Evolutionary conservation across 2,888 invertebrate species (phyloP).

Genomic region (Brachypalpus laphriformis): DNA sequence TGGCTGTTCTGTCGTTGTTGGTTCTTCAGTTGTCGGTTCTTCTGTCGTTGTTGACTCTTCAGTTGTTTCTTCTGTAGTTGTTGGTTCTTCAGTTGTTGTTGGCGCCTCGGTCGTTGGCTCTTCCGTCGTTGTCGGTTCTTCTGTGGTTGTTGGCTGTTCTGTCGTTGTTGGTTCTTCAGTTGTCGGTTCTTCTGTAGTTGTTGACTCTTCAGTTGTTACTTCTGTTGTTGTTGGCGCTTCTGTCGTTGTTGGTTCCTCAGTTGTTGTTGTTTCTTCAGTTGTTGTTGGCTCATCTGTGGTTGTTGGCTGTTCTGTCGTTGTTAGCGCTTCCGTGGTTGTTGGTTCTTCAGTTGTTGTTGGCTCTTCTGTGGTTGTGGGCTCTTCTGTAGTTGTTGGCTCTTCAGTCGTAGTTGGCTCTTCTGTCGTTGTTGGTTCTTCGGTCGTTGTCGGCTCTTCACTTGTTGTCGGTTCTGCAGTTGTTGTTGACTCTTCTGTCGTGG

Average conservation of each 20-base stretch:
- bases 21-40: slow-evolving; percentile 52
- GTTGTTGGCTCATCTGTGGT: not conserved
- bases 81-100: not conserved
- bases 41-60: not conserved
- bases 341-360: not conserved
- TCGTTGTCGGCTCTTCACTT: not conserved
- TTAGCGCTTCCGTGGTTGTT: not conserved
- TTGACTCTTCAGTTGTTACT: slow-evolving; percentile 30
- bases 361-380: slow-evolving; percentile 2
- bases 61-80: slow-evolving; percentile 5
- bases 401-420: slow-evolving; percentile 23
- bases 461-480: slow-evolving; percentile 5
- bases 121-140: slow-evolving; percentile 1
- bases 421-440: not conserved
- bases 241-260: slow-evolving; percentile 11
- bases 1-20: slow-evolving; percentile 23
- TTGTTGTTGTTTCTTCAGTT: not conserved
- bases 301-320: slow-evolving; percentile 9
- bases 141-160: not conserved
- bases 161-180: not conserved
- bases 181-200: not conserved
- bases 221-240: slow-evolving; percentile 59
- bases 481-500: slow-evolving; percentile 49
- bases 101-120: not conserved
- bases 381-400: slow-evolving; percentile 4